Evolutionary conservation across 2,888 invertebrate genomes (phyloP).

Genomic region (Melitaea athalia): DNA sequence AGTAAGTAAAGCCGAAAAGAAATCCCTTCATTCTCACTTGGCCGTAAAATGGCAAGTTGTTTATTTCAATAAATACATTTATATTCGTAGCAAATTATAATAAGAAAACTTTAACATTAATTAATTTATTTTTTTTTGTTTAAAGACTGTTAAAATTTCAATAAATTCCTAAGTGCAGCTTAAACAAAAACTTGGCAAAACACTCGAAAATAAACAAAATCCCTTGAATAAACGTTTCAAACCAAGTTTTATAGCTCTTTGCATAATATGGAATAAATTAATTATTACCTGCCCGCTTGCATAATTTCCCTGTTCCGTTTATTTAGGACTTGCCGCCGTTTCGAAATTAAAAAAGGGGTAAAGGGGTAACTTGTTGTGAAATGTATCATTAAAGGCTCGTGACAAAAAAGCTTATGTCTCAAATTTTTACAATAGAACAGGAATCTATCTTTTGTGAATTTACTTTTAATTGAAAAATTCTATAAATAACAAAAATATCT

Average conservation of each 20-base stretch:
- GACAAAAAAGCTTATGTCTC: background rate
- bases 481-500: too few relatives aligned
- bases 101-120: background rate
- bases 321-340: constrained; percentile 49
- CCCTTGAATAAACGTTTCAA: constrained; percentile 51
- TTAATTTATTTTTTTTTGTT: background rate
- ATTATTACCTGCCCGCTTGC: constrained; percentile 58
- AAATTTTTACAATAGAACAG: background rate
- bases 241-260: constrained; percentile 47
- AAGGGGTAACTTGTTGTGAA: background rate
- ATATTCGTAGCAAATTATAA: background rate
- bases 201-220: constrained; percentile 34
- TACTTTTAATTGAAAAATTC: too few relatives aligned
- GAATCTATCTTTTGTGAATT: too few relatives aligned
- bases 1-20: too few relatives aligned
- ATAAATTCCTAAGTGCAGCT: constrained; percentile 2
- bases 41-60: too few relatives aligned
- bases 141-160: background rate
- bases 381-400: background rate
- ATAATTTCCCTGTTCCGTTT: constrained; percentile 54
- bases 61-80: too few relatives aligned
- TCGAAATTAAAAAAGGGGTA: constrained; percentile 7
- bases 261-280: constrained; percentile 62
- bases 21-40: too few relatives aligned
- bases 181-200: constrained; percentile 24